Evolutionary conservation across 2,888 invertebrate genomes (phyloP).

Genomic region (Lepidochrysops patricia): DNA sequence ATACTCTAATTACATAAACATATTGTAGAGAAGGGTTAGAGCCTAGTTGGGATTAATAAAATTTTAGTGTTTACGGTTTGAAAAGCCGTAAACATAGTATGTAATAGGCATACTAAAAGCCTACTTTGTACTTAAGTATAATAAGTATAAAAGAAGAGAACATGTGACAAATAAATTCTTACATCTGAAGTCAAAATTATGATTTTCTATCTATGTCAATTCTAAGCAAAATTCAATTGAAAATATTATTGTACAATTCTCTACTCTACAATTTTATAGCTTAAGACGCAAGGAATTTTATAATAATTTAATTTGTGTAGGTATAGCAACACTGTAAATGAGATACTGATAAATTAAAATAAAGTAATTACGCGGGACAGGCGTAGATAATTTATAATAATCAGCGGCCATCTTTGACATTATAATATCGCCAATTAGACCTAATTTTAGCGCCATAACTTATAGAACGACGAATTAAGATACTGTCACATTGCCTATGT

Average conservation of each 20-base stretch:
- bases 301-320: not conserved
- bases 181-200: too few relatives aligned
- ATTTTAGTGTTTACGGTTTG: too few relatives aligned
- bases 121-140: too few relatives aligned
- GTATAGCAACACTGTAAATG: not conserved
- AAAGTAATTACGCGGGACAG: not conserved
- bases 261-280: too few relatives aligned
- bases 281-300: not conserved
- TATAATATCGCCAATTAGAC: constrained; percentile 11
- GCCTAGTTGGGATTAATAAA: too few relatives aligned
- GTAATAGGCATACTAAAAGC: too few relatives aligned
- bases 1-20: not conserved
- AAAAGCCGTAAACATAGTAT: too few relatives aligned
- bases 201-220: too few relatives aligned
- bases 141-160: too few relatives aligned
- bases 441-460: constrained; percentile 7
- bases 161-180: too few relatives aligned
- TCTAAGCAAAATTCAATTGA: too few relatives aligned
- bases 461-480: not conserved
- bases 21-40: not conserved
- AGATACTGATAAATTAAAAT: constrained; percentile 3
- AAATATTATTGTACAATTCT: too few relatives aligned
- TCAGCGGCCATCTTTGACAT: constrained; percentile 10
- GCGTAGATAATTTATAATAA: constrained; percentile 7
- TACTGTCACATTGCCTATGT: not conserved